Percentiles rank a stretch among this genome's conserved stretches.
Conservation (phyloP, 2,113 vertebrate genomes). For the Leptobrachium ailaonicum region DNA sequence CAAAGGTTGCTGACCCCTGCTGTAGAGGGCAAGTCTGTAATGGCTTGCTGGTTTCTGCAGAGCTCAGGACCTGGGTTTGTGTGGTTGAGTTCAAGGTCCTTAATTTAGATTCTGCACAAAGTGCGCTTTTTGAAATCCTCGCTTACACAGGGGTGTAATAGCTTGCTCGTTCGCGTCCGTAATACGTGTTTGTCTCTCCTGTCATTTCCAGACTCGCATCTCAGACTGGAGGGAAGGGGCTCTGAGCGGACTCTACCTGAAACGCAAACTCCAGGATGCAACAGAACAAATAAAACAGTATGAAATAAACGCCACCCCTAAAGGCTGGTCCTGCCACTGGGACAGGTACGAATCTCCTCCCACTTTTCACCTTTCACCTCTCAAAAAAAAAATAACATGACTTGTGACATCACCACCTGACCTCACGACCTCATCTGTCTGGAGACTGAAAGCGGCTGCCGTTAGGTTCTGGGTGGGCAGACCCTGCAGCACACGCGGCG, state of each 20-base stretch:
- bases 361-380: conserved; percentile 97
- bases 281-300: conserved; percentile 99
- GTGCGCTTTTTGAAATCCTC: too few species aligned
- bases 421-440: conserved; percentile 69
- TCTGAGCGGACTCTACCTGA: conserved; percentile 95
- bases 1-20: too few species aligned
- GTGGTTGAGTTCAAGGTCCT: too few species aligned
- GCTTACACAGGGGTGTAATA: too few species aligned
- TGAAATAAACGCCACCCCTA: conserved; percentile 99
- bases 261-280: conserved; percentile 96
- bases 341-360: conserved; percentile 99
- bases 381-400: conserved; percentile 71
- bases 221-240: conserved; percentile 98
- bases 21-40: too few species aligned
- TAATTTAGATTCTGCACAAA: too few species aligned
- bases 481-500: conserved; percentile 64
- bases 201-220: conserved; percentile 83
- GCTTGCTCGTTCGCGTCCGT: too few species aligned
- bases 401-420: conserved; percentile 79
- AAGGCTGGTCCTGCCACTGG: conserved; percentile 99
- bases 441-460: conserved; percentile 72
- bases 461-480: conserved; percentile 71
- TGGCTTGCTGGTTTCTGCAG: too few species aligned
- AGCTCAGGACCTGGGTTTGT: too few species aligned
- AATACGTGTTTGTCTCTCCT: background rate